These are phyloP conservation scores for Triplophysa tibetana DNA, from an alignment of 2,113 vertebrate species.

Conservation along the genomic window DNA sequence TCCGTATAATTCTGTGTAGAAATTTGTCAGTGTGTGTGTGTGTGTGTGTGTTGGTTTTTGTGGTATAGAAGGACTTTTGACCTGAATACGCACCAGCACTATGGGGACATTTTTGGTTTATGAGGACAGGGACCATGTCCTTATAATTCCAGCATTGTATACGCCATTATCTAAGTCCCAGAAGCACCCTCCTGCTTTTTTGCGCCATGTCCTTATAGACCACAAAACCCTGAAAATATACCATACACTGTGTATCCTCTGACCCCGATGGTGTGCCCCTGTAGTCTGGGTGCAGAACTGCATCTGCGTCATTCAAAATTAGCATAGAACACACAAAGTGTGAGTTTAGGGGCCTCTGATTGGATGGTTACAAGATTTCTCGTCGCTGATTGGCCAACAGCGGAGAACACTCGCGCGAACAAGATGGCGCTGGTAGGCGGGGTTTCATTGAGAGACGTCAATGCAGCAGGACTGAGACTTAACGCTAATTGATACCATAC, in stretches of 20 bases:
- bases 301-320: neutral
- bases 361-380: conserved; percentile 1
- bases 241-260: neutral
- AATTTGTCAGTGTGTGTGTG: no score
- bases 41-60: neutral
- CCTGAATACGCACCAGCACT: conserved; percentile 15
- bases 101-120: conserved; percentile 36
- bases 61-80: neutral
- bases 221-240: conserved; percentile 21
- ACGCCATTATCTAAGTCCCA: conserved; percentile 10
- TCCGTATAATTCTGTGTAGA: no score
- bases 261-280: neutral
- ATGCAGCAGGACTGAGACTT: neutral
- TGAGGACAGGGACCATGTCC: conserved; percentile 38
- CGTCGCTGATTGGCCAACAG: neutral
- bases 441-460: neutral
- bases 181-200: conserved; percentile 14
- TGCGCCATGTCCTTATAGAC: conserved; percentile 17
- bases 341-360: conserved; percentile 31
- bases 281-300: neutral
- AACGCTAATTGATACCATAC: neutral
- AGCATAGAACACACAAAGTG: neutral
- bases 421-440: neutral
- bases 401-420: neutral
- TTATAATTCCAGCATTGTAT: conserved; percentile 31